A percentile compares a stretch with the other conserved stretches of the same genome.
phyloP scores from a whole-genome alignment of 2,888 invertebrate genomes.

The Mellilla xanthometata region DNA sequence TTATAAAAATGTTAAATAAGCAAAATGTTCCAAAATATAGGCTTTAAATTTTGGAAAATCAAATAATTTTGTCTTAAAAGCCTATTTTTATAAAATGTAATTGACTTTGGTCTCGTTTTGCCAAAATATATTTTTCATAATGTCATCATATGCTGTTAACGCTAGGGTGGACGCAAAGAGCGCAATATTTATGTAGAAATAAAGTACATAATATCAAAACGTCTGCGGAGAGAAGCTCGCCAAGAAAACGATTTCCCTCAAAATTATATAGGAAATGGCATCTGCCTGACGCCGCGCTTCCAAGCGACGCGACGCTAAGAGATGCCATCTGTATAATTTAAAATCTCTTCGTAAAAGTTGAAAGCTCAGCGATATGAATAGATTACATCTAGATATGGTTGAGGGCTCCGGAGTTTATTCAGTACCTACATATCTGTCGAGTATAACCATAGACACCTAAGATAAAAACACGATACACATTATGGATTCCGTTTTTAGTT shows the following conservation, averaged over 20 bases:
- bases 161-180: slow-evolving; percentile 18
- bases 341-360: slow-evolving; percentile 28
- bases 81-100: slow-evolving; percentile 55
- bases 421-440: slow-evolving; percentile 35
- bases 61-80: slow-evolving; percentile 38
- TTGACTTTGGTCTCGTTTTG: slow-evolving; percentile 69
- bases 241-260: slow-evolving; percentile 24
- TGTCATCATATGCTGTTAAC: slow-evolving; percentile 21
- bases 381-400: slow-evolving; percentile 48
- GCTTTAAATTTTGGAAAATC: slow-evolving; percentile 40
- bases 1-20: slow-evolving; percentile 21
- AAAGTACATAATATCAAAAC: slow-evolving; percentile 12
- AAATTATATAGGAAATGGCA: slow-evolving; percentile 25
- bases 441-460: slow-evolving; percentile 35
- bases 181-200: slow-evolving; percentile 8
- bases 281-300: slow-evolving; percentile 22
- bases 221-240: slow-evolving; percentile 10
- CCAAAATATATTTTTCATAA: slow-evolving; percentile 37
- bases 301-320: slow-evolving; percentile 21
- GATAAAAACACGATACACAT: slow-evolving; percentile 28
- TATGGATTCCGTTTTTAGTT: slow-evolving; percentile 12
- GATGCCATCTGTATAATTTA: slow-evolving; percentile 30
- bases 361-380: slow-evolving; percentile 60
- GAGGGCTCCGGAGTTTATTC: slow-evolving; percentile 29
- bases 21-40: slow-evolving; percentile 48